Conservation (phyloP, 2,888 invertebrate species). For the Erynnis tages region DNA sequence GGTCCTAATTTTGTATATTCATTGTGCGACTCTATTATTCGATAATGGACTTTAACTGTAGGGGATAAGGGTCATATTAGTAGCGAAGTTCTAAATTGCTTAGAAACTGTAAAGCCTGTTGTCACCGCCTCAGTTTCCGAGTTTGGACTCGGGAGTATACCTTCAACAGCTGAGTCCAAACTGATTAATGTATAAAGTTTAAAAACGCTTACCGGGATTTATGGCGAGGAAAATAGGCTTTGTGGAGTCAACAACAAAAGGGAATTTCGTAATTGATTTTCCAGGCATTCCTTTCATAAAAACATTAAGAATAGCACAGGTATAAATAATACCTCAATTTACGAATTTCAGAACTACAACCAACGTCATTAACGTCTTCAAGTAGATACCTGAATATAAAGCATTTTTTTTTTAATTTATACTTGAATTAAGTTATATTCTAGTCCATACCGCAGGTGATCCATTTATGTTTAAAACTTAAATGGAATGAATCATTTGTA, state of each 20-base stretch:
- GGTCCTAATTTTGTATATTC: constrained; percentile 17
- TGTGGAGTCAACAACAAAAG: constrained; percentile 37
- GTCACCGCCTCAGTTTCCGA: constrained; percentile 39
- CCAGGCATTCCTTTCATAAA: too few species aligned
- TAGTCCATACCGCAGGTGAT: too few species aligned
- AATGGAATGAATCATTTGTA: too few species aligned
- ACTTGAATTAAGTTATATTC: too few species aligned
- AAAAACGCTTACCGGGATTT: constrained; percentile 43
- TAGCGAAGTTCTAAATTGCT: neutral
- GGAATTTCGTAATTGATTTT: too few species aligned
- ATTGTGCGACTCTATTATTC: neutral
- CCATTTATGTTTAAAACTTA: too few species aligned
- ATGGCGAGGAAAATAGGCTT: constrained; percentile 41
- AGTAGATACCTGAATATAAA: too few species aligned
- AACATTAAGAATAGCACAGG: too few species aligned
- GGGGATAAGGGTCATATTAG: neutral
- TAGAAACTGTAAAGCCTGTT: constrained; percentile 22
- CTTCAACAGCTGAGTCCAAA: constrained; percentile 63
- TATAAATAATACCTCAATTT: too few species aligned
- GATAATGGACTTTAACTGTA: neutral
- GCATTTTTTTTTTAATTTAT: too few species aligned
- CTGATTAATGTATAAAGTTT: constrained; percentile 59
- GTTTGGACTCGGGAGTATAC: constrained; percentile 43
- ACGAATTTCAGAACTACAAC: too few species aligned
- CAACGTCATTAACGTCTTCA: too few species aligned